A percentile compares a stretch with the other conserved stretches of the same genome.
Evolutionary conservation across 2,113 vertebrate species (phyloP).

Genomic region (Trichechus manatus): DNA sequence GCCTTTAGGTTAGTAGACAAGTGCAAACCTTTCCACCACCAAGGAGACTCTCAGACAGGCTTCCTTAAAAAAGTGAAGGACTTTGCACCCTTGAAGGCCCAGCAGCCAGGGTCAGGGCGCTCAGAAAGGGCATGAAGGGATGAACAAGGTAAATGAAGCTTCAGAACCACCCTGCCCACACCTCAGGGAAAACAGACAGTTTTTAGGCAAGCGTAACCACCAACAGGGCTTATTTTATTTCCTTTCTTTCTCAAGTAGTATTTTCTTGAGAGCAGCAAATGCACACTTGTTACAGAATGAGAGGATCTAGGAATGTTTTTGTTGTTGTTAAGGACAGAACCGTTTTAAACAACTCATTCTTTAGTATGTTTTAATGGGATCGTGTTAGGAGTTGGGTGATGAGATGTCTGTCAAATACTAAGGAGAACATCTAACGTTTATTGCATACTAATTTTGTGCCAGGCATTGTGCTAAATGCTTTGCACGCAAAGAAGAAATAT

Average conservation of each 20-base stretch:
- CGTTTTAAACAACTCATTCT: not conserved
- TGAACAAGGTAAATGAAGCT: not conserved
- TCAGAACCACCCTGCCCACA: not conserved
- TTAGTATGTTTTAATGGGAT: not conserved
- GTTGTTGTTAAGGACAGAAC: not conserved
- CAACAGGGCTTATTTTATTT: not conserved
- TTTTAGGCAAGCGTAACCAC: not conserved
- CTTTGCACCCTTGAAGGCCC: not conserved
- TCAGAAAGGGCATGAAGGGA: too few species aligned
- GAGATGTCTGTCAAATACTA: not conserved
- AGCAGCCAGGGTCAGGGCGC: not conserved
- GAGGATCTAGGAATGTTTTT: not conserved
- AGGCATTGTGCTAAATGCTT: not conserved
- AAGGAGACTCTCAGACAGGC: not conserved
- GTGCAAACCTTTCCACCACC: not conserved
- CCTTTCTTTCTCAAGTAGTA: not conserved
- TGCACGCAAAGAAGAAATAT: not conserved
- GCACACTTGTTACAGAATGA: not conserved
- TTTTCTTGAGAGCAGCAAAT: not conserved
- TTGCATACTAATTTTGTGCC: too few species aligned
- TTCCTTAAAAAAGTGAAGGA: not conserved
- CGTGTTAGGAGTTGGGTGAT: not conserved
- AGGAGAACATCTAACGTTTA: not conserved
- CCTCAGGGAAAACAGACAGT: not conserved
- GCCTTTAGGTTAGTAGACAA: too few species aligned